A percentile compares a stretch with the other conserved stretches of the same genome.
These are phyloP conservation scores for Schizaphis graminum DNA, from an alignment of 2,888 invertebrate species.

Conservation along the genomic window DNA sequence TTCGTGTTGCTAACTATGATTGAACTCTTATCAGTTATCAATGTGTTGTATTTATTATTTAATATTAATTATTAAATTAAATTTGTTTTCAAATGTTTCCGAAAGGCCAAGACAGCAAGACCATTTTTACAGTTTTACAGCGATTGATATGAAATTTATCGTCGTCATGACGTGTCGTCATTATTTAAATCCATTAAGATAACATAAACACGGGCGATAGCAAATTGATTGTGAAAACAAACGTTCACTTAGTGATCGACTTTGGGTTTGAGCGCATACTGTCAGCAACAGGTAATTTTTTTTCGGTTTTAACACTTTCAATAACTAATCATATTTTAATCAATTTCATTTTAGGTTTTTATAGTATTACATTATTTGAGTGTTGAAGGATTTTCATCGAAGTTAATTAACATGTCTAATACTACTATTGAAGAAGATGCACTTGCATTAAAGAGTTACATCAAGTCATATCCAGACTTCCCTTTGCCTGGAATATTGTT, in stretches of 20 bases:
- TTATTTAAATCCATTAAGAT: conserved; percentile 8
- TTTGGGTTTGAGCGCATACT: background rate
- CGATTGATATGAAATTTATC: background rate
- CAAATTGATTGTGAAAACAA: background rate
- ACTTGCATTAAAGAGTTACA: conserved; percentile 74
- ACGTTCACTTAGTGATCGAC: background rate
- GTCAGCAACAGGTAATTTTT: background rate
- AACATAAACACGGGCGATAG: background rate
- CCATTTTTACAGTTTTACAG: background rate
- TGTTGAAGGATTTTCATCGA: background rate
- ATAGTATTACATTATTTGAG: background rate
- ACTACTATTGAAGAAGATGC: conserved; percentile 43
- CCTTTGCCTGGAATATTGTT: conserved; percentile 89
- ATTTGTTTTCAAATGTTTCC: background rate
- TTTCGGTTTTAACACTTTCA: background rate
- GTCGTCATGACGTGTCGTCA: background rate
- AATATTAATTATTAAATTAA: too few relatives aligned
- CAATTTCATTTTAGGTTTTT: background rate
- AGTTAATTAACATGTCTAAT: background rate
- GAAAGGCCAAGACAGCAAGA: background rate
- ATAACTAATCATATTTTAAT: background rate
- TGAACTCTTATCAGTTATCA: background rate
- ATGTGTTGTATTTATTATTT: background rate
- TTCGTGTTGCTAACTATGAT: too few relatives aligned
- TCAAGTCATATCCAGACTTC: conserved; percentile 83